Evolutionary conservation across 2,888 invertebrate genomes (phyloP), one percentile per base, ranked within the genome.

Genomic region (Cantharis rustica): DNA sequence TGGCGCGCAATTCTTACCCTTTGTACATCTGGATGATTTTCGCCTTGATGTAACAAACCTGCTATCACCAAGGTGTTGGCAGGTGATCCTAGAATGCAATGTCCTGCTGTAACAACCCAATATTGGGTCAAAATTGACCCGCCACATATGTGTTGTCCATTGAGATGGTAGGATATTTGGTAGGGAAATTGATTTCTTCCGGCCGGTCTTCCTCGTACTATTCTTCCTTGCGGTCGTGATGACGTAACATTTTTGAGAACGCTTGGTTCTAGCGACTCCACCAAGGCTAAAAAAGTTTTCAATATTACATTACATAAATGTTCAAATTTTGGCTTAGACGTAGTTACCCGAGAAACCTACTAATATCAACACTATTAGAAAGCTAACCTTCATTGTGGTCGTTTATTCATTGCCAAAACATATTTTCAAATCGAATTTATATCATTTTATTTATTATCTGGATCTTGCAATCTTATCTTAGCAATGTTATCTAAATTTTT

Each of bases 91-190:
- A 84, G 81, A 0, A 88, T 83, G 64, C 90, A 90, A 80, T 90
- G 90, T 0, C 87, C 90, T 13, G 90, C 90, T 68, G 90, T 88
- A 5, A 90, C 80, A 0, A 90, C 89, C 89, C 89, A 90, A 79
- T 84, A 83, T 64, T 88, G 84, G 69, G 84, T 90, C 0, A 90
- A 83, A 9, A 90, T 86, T 1, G 89, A 86, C 23, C 89, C 90
- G 2, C 89, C 89, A 71, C 90, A 90, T 5, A 88, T 79, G 69
- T 90, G 89, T 31, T 63, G 16, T 7, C 63, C 62, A 16, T 26
- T 17, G 2, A 61, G 15, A 5, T 73, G 73, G 20, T 73, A 73
- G 10, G 73, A 73, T 10, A 69, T 31, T 20, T 47, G 16, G 23
- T 20, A 73, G 10, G 73, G 73, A 17, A 69, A 73, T 16, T 73